Conservation (phyloP, 2,797 vertebrate genomes). For the Onychomys arenicola region DNA sequence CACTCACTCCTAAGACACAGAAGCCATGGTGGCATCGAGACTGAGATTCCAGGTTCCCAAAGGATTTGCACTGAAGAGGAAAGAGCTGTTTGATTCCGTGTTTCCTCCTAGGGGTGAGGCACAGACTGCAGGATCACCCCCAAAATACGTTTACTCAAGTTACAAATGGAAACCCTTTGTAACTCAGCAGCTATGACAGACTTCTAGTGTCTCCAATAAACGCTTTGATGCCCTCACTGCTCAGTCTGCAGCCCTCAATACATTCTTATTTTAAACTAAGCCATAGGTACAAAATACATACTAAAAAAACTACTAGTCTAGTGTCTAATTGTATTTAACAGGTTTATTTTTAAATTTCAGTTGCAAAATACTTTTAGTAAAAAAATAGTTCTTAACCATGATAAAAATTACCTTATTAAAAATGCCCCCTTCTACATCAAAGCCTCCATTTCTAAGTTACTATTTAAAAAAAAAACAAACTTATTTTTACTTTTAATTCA, state of each 20-base stretch:
- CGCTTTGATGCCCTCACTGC: not conserved
- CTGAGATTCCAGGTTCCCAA: conserved; percentile 4
- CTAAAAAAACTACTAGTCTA: not conserved
- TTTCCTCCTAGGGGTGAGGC: not conserved
- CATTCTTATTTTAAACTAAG: not conserved
- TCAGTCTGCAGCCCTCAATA: conserved; percentile 20
- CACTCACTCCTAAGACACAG: conserved; percentile 2
- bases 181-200: not conserved
- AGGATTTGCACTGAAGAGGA: not conserved
- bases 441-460: conserved; percentile 52
- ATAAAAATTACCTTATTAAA: conserved; percentile 76
- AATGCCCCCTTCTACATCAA: conserved; percentile 47
- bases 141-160: conserved; percentile 49
- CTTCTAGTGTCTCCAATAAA: not conserved
- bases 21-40: conserved; percentile 1
- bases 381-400: conserved; percentile 52
- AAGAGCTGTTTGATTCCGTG: conserved; percentile 7
- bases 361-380: conserved; percentile 57
- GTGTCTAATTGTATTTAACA: conserved; percentile 38
- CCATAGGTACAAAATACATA: conserved; percentile 47
- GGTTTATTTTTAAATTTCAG: conserved; percentile 68
- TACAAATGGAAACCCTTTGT: conserved; percentile 20
- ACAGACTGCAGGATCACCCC: not conserved
- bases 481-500: conserved; percentile 51
- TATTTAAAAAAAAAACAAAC: not conserved